Evolutionary conservation across 2,888 invertebrate species (phyloP), one percentile per base, ranked within the genome.

Genomic region (Ganaspis brasiliensis): DNA sequence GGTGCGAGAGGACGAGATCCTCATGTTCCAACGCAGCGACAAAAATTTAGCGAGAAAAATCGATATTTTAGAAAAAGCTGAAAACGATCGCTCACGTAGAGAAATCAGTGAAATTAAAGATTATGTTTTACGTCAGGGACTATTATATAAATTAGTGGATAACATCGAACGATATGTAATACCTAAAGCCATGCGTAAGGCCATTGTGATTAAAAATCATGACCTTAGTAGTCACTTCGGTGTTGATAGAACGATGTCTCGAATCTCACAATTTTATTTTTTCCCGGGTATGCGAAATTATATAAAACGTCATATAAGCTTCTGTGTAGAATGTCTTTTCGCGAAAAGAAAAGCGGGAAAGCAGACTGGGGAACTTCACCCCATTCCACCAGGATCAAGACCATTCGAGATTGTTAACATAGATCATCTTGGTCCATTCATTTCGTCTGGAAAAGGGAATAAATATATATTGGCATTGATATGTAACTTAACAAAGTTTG

Each of bases 251-350:
- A 79, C 77, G 6, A 14, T 77, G 0, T 21, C 31, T 0, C 2
- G 63, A 52, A 73, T 86, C 24, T 21, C 57, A 0, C 10, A 78
- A 2, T 71, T 73, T 24, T 87, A 85, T 75, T 84, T 82, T 63
- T 86, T 87, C 59, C 77, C 81, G 0, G 70, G 79, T 0, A 75
- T 82, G 72, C 55, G 74, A 0, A 14, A 49, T 2, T 82, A 82
- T 40, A 67, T 84, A 0, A 61, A 77, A 45, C 16, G 61, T 5
- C 83, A 84, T 71, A 80, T 87, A n/a, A 6, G 52, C 0, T 57
- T 72, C 9, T 87, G 86, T 73, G 21, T 86, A 1, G 78, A 85
- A n/a, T 87, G 80, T 61, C 26, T 81, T 16, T 45, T 75, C 10
- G 57, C 61, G 4, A 76, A 77, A 63, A 73, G 59, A 14, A 12